Percentiles rank a stretch among this genome's conserved stretches.
Evolutionary conservation across 1,140 invertebrate genomes (phyloP).

Genomic region (Drosophila pseudoananassae): DNA sequence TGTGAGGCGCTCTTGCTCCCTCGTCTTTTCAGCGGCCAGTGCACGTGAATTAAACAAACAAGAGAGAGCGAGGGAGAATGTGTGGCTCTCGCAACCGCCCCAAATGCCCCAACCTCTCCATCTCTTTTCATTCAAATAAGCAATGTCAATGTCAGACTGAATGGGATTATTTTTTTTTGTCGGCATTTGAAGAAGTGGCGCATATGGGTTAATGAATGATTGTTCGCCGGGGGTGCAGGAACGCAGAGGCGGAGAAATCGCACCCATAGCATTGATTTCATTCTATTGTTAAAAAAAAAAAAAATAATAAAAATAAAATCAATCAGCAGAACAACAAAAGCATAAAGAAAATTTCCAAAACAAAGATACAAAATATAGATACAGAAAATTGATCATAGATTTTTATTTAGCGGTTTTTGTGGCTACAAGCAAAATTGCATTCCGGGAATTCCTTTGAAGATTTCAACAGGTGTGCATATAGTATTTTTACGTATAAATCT

Average conservation of each 20-base stretch:
- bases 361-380: background rate
- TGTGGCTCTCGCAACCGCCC: background rate
- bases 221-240: background rate
- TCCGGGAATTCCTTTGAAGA: constrained; percentile 15
- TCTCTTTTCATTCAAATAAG: constrained; percentile 28
- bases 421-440: constrained; percentile 5
- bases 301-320: constrained; percentile 6
- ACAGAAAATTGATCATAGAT: constrained; percentile 18
- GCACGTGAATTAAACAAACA: constrained; percentile 41
- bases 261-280: constrained; percentile 23
- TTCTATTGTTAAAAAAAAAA: background rate
- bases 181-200: constrained; percentile 23
- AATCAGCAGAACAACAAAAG: constrained; percentile 8
- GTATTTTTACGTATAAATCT: constrained; percentile 4
- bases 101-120: background rate
- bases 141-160: constrained; percentile 45
- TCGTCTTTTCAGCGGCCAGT: background rate
- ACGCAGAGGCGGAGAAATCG: constrained; percentile 7
- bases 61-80: constrained; percentile 3
- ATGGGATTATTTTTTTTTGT: constrained; percentile 18
- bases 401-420: constrained; percentile 22
- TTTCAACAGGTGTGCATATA: constrained; percentile 8
- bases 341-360: background rate
- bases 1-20: constrained; percentile 5
- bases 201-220: constrained; percentile 52